Evolutionary conservation across 1,140 invertebrate genomes (phyloP).

Genomic region (Venustaconcha ellipsiformis): DNA sequence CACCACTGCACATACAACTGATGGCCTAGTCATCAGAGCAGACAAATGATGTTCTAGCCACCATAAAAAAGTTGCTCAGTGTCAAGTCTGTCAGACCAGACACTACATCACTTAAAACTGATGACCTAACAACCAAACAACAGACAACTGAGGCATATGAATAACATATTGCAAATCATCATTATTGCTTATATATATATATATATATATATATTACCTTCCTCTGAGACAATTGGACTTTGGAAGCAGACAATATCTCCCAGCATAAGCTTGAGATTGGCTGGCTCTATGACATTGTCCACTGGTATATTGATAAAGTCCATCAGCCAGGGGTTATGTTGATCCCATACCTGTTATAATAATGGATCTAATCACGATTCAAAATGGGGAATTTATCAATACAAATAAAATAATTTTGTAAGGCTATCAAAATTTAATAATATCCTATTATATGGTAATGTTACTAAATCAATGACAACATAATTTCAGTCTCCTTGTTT

Average conservation of each 20-base stretch:
- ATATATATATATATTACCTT: conserved; percentile 50
- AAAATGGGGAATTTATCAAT: too few species aligned
- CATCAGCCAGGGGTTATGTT: conserved; percentile 57
- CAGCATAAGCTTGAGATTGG: conserved; percentile 44
- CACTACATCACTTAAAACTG: too few species aligned
- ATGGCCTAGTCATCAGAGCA: too few species aligned
- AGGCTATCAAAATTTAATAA: too few species aligned
- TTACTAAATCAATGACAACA: not conserved
- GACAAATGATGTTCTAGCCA: too few species aligned
- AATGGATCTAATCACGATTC: not conserved
- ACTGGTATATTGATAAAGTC: conserved; percentile 69
- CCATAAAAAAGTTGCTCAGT: too few species aligned
- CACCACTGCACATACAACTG: too few species aligned
- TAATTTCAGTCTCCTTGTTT: not conserved
- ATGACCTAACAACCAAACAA: too few species aligned
- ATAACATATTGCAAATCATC: not conserved
- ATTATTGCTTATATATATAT: not conserved
- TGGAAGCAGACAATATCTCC: conserved; percentile 66
- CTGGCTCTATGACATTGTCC: conserved; percentile 63
- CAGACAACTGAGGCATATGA: not conserved
- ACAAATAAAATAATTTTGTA: too few species aligned
- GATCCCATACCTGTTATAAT: conserved; percentile 65
- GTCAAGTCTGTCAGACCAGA: too few species aligned
- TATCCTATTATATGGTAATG: not conserved
- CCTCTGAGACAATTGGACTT: conserved; percentile 56